These are phyloP conservation scores for Drosophila paulistorum DNA, from an alignment of 1,140 invertebrate species.

Conservation along the genomic window DNA sequence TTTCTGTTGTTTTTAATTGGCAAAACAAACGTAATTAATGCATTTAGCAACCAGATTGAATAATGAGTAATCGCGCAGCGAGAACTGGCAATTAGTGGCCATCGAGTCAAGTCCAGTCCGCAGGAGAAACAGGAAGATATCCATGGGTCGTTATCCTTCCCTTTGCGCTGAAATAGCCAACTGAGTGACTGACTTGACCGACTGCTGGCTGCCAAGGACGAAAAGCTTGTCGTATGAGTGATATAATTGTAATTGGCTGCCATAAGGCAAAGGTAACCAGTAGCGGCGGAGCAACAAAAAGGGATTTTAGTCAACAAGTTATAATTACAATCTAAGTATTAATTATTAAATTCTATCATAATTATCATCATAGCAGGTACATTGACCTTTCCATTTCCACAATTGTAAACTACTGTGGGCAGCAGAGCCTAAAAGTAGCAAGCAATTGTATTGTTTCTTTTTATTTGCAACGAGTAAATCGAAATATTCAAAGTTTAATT, in stretches of 20 bases:
- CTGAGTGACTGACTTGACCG: conserved; percentile 5
- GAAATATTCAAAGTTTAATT: no score
- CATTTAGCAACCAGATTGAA: conserved; percentile 72
- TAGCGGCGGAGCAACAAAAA: background rate
- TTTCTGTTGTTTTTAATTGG: conserved; percentile 67
- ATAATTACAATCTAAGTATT: no score
- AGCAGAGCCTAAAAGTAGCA: no score
- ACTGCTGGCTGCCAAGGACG: conserved; percentile 21
- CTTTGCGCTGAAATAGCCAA: background rate
- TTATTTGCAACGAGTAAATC: no score
- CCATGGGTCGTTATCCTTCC: conserved; percentile 15
- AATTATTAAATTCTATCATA: no score
- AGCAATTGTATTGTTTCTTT: no score
- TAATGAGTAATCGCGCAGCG: conserved; percentile 63
- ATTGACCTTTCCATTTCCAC: no score
- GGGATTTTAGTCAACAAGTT: background rate
- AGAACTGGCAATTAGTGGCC: conserved; percentile 22
- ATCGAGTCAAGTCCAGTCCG: background rate
- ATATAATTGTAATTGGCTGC: conserved; percentile 51
- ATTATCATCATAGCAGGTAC: no score
- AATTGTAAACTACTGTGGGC: no score
- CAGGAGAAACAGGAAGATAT: background rate
- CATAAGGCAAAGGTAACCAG: conserved; percentile 2
- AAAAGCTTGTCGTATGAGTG: conserved; percentile 45
- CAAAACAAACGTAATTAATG: conserved; percentile 72